Percentiles rank a stretch among this genome's conserved stretches.
phyloP scores from a whole-genome alignment of 1,140 invertebrate species.

The Pygmarrhopalites habei region DNA sequence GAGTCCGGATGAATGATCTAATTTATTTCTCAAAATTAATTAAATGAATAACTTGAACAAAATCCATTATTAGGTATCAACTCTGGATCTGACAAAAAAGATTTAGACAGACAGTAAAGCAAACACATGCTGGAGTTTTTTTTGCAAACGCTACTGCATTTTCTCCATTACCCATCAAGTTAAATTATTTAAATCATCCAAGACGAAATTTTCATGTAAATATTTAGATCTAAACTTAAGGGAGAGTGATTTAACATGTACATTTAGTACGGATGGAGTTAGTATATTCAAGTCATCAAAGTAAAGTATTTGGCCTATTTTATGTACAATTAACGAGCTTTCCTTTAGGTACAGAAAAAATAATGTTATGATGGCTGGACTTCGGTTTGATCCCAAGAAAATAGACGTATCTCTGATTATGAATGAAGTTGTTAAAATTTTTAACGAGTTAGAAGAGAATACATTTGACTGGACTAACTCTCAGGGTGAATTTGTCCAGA shows the following conservation, averaged over 20 bases:
- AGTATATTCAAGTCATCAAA: conserved; percentile 43
- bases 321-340: conserved; percentile 42
- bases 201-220: too few relatives aligned
- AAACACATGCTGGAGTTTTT: too few relatives aligned
- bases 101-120: too few relatives aligned
- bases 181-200: too few relatives aligned
- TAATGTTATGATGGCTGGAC: conserved; percentile 34
- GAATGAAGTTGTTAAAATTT: background rate
- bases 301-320: conserved; percentile 42
- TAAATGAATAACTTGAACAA: too few relatives aligned
- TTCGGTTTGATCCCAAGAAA: conserved; percentile 25
- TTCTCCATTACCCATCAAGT: too few relatives aligned
- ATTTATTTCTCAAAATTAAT: too few relatives aligned
- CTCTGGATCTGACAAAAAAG: too few relatives aligned
- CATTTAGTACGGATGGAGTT: conserved; percentile 40
- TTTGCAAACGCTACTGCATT: too few relatives aligned
- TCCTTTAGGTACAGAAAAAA: conserved; percentile 18
- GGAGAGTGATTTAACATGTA: conserved; percentile 7
- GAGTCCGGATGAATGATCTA: too few relatives aligned
- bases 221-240: background rate
- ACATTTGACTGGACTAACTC: conserved; percentile 10
- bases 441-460: background rate
- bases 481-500: background rate
- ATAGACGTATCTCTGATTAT: conserved; percentile 13
- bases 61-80: too few relatives aligned